A percentile compares a stretch with the other conserved stretches of the same genome.
Conservation (phyloP, 2,113 vertebrate genomes). For the Danionella cerebrum region DNA sequence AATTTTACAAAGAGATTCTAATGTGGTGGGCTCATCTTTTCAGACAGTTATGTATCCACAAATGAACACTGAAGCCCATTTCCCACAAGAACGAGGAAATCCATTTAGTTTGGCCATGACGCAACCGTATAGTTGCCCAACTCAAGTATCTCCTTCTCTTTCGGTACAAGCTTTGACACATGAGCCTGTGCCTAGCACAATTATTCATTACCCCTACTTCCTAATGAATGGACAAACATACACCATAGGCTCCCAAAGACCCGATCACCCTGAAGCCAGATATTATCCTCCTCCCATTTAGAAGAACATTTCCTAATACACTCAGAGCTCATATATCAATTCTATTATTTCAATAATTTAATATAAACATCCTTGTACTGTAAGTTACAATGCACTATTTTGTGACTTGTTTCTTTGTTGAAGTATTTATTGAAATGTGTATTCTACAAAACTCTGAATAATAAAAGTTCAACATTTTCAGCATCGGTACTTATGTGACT, state of each 20-base stretch:
- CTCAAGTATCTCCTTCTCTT: neutral
- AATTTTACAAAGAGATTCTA: neutral
- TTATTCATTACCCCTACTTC: conserved; percentile 37
- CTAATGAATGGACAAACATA: conserved; percentile 37
- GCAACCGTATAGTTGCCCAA: conserved; percentile 1
- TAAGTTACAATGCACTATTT: neutral
- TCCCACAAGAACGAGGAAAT: conserved; percentile 20
- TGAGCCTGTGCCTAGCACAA: neutral
- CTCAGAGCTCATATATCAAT: no score
- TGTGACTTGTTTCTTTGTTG: neutral
- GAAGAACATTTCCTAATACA: no score
- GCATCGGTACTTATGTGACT: no score
- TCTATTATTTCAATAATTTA: no score
- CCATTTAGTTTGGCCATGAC: conserved; percentile 9
- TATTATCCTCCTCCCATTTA: conserved; percentile 24
- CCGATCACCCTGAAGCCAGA: conserved; percentile 3
- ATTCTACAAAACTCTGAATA: neutral
- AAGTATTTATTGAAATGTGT: neutral
- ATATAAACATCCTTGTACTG: no score
- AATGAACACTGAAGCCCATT: neutral
- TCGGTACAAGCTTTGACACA: neutral
- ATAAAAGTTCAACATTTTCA: neutral
- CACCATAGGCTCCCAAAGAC: conserved; percentile 22
- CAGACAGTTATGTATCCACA: neutral
- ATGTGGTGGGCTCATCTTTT: neutral